A percentile compares a stretch with the other conserved stretches of the same genome.
phyloP scores from a whole-genome alignment of 2,797 vertebrate species.

The Crocodylus rhombifer region DNA sequence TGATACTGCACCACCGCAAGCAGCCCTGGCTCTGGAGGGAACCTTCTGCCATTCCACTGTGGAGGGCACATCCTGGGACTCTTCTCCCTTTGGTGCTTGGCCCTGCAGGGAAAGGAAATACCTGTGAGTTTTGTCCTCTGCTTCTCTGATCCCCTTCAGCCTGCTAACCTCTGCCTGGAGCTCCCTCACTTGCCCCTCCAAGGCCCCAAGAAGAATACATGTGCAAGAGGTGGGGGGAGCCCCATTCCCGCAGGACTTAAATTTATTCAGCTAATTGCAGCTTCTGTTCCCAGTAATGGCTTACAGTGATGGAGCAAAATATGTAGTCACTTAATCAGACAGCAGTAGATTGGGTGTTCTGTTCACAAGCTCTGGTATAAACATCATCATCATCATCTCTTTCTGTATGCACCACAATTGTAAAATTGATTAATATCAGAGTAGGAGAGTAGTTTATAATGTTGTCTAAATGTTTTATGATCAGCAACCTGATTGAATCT shows the following conservation, averaged over 20 bases:
- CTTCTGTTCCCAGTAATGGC: neutral
- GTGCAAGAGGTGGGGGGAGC: too few species aligned
- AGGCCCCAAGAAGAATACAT: too few species aligned
- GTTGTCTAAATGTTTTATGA: neutral
- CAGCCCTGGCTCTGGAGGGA: too few species aligned
- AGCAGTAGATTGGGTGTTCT: neutral
- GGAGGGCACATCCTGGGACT: too few species aligned
- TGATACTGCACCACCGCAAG: too few species aligned
- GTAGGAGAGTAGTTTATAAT: neutral
- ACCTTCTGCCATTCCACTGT: too few species aligned
- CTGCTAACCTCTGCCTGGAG: too few species aligned
- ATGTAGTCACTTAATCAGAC: neutral
- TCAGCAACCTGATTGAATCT: neutral
- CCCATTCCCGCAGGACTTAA: neutral
- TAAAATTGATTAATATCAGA: neutral
- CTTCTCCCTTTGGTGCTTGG: too few species aligned
- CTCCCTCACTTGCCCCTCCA: too few species aligned
- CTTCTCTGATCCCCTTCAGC: too few species aligned
- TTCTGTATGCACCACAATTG: neutral
- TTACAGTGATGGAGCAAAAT: neutral
- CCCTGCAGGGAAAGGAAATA: too few species aligned
- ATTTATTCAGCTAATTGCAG: neutral
- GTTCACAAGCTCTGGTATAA: neutral
- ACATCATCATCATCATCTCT: neutral
- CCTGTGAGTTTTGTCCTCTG: too few species aligned